A percentile compares a stretch with the other conserved stretches of the same genome.
These are phyloP conservation scores for Linepithema humile DNA, from an alignment of 1,140 invertebrate genomes.

Conservation along the genomic window DNA sequence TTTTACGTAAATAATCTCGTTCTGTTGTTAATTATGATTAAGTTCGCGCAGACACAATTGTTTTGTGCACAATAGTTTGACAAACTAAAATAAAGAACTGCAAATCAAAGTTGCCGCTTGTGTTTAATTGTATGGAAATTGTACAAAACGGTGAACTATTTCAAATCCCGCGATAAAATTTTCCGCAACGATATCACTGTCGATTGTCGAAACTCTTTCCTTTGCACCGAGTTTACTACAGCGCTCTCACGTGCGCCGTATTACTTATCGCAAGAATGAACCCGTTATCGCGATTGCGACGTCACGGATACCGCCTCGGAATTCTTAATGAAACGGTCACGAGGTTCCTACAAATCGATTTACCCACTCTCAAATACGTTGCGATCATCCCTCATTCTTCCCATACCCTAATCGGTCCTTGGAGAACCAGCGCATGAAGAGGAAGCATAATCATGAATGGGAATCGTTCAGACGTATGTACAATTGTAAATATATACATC, in stretches of 20 bases:
- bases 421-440: neutral
- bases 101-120: neutral
- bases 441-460: slow-evolving; percentile 36
- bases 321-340: slow-evolving; percentile 51
- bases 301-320: slow-evolving; percentile 11
- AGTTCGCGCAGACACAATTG: neutral
- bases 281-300: slow-evolving; percentile 35
- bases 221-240: neutral
- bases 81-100: neutral
- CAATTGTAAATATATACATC: slow-evolving; percentile 15
- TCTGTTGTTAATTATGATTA: slow-evolving; percentile 1
- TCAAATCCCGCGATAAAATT: neutral
- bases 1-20: neutral
- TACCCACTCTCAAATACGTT: slow-evolving; percentile 21
- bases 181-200: neutral
- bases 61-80: neutral
- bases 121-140: neutral
- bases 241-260: slow-evolving; percentile 20
- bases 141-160: neutral
- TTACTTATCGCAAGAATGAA: slow-evolving; percentile 50
- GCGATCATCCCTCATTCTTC: slow-evolving; percentile 35
- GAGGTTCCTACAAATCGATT: slow-evolving; percentile 25
- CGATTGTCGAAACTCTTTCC: neutral
- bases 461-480: slow-evolving; percentile 1
- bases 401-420: slow-evolving; percentile 1